Percentiles rank a stretch among this genome's conserved stretches.
phyloP scores from a whole-genome alignment of 2,113 vertebrate species.

The Gallinago jamesoni region DNA sequence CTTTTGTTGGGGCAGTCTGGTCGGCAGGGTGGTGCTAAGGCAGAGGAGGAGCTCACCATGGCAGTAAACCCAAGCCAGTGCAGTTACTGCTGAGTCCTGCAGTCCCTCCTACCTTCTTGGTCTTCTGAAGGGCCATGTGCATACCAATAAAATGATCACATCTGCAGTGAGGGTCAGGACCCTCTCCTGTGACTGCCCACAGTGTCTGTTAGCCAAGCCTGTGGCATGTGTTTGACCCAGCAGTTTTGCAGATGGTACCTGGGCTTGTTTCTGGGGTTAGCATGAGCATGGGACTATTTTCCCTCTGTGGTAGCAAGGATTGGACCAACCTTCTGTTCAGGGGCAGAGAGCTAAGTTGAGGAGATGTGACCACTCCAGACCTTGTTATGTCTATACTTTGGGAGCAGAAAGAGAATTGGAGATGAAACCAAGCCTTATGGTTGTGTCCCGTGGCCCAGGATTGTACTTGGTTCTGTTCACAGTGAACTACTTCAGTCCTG shows the following conservation, averaged over 20 bases:
- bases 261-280: background rate
- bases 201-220: no score
- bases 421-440: background rate
- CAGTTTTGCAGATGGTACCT: no score
- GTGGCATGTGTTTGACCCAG: accelerated
- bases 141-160: background rate
- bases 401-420: background rate
- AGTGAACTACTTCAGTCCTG: background rate
- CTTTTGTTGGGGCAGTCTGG: background rate
- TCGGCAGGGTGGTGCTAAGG: background rate
- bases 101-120: background rate
- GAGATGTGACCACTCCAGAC: accelerated
- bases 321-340: background rate
- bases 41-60: background rate
- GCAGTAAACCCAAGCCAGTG: background rate
- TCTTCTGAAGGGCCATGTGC: background rate
- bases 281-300: background rate
- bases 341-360: background rate
- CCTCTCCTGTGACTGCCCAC: accelerated
- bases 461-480: background rate
- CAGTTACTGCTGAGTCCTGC: background rate
- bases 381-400: background rate
- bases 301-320: background rate
- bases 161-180: background rate
- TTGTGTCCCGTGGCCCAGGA: background rate